Percentiles rank a stretch among this genome's conserved stretches.
phyloP scores from a whole-genome alignment of 2,113 vertebrate species.

The Arenaria interpres region DNA sequence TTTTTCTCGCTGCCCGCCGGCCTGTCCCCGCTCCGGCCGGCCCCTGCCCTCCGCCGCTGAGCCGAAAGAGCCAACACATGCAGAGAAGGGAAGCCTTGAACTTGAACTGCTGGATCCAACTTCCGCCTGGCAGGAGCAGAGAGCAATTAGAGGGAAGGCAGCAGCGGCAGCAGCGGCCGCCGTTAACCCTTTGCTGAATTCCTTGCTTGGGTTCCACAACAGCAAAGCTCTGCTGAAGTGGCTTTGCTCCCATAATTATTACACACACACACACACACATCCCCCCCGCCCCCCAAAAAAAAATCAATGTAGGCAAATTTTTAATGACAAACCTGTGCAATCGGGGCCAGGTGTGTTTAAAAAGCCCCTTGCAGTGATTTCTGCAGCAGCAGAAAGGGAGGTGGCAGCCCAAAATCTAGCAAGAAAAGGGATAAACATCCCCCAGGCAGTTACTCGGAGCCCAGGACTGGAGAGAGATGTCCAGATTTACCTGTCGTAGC shows the following conservation, averaged over 20 bases:
- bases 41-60: background rate
- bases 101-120: background rate
- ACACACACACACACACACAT: too few species aligned
- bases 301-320: background rate
- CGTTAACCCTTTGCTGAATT: background rate
- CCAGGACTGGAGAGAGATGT: accelerated
- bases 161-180: background rate
- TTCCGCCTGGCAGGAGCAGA: slow-evolving; percentile 35
- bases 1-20: background rate
- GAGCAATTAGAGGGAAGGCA: background rate
- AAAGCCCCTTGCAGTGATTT: accelerated
- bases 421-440: background rate
- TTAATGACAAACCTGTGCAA: accelerated
- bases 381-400: background rate
- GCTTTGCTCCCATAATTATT: background rate
- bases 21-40: background rate
- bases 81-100: background rate
- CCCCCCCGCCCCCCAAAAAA: background rate
- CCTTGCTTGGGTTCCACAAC: background rate
- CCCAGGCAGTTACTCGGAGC: accelerated
- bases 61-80: background rate
- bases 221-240: background rate
- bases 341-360: accelerated
- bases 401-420: background rate
- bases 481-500: background rate